Percentiles rank a stretch among this genome's conserved stretches.
phyloP scores from a whole-genome alignment of 2,113 vertebrate genomes.

The Ailuropoda melanoleuca region DNA sequence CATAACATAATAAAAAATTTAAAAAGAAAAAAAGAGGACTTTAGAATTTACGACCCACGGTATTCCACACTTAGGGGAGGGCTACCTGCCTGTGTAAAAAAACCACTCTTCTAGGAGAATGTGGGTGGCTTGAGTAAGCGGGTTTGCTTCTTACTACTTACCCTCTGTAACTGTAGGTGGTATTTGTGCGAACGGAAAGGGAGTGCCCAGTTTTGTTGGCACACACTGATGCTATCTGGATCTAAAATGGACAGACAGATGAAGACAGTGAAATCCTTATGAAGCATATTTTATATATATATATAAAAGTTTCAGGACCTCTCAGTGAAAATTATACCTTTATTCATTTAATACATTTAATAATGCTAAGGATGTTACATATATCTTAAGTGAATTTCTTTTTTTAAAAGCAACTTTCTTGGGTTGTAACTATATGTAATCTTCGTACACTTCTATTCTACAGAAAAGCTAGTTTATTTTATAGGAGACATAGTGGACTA shows the following conservation, averaged over 20 bases:
- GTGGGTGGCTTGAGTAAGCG: not conserved
- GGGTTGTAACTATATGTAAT: not conserved
- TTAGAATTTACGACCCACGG: not conserved
- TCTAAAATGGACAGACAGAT: not conserved
- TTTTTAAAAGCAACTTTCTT: not conserved
- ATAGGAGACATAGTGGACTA: not conserved
- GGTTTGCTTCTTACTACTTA: not conserved
- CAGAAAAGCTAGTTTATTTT: not conserved
- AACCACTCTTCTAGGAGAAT: not conserved
- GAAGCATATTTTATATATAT: not conserved
- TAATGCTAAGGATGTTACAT: not conserved
- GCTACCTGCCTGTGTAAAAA: not conserved
- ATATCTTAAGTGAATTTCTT: not conserved
- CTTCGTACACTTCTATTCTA: not conserved
- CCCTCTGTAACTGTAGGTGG: not conserved
- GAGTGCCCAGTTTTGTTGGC: not conserved
- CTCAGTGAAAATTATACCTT: not conserved
- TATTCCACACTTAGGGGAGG: not conserved
- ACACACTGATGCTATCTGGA: not conserved
- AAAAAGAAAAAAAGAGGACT: not conserved
- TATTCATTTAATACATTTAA: not conserved
- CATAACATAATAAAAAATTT: no score
- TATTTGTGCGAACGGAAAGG: not conserved
- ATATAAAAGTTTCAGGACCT: not conserved
- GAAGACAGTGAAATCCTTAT: not conserved